Evolutionary conservation across 1,140 invertebrate species (phyloP).

Genomic region (Zaprionus tsacasi): DNA sequence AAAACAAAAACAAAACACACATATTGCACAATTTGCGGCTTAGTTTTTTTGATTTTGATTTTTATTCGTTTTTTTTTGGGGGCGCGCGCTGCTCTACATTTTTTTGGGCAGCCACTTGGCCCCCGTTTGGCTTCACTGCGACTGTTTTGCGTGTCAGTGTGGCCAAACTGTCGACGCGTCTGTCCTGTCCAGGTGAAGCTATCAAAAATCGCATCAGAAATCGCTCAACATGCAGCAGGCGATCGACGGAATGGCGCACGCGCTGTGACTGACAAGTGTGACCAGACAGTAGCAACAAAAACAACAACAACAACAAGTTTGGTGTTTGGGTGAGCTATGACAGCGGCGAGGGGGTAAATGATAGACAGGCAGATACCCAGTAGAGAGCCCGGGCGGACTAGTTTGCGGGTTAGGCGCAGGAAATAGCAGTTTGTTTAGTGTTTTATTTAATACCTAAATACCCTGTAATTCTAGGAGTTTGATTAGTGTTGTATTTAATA

Average conservation of each 20-base stretch:
- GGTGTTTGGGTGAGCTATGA: neutral
- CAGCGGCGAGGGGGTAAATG: neutral
- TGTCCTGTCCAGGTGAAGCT: slow-evolving; percentile 30
- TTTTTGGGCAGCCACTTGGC: slow-evolving; percentile 24
- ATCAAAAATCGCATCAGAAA: slow-evolving; percentile 59
- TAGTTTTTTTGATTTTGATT: neutral
- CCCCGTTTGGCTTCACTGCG: neutral
- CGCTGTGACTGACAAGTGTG: slow-evolving; percentile 61
- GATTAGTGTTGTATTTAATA: too few species aligned
- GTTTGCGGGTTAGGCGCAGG: neutral
- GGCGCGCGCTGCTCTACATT: slow-evolving; percentile 56
- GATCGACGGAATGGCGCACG: slow-evolving; percentile 58
- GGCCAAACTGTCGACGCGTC: slow-evolving; percentile 33
- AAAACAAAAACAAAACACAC: slow-evolving; percentile 13
- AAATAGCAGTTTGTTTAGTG: neutral
- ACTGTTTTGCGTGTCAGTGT: slow-evolving; percentile 40
- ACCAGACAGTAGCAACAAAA: slow-evolving; percentile 7
- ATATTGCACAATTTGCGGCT: slow-evolving; percentile 34
- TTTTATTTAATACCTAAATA: too few species aligned
- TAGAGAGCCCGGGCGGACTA: neutral
- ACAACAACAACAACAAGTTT: neutral
- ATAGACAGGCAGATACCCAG: neutral
- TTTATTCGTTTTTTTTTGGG: slow-evolving; percentile 29
- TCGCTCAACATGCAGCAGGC: slow-evolving; percentile 62
- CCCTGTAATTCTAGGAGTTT: too few species aligned